Conservation (phyloP, 2,888 invertebrate species). For the Volucella zonaria region DNA sequence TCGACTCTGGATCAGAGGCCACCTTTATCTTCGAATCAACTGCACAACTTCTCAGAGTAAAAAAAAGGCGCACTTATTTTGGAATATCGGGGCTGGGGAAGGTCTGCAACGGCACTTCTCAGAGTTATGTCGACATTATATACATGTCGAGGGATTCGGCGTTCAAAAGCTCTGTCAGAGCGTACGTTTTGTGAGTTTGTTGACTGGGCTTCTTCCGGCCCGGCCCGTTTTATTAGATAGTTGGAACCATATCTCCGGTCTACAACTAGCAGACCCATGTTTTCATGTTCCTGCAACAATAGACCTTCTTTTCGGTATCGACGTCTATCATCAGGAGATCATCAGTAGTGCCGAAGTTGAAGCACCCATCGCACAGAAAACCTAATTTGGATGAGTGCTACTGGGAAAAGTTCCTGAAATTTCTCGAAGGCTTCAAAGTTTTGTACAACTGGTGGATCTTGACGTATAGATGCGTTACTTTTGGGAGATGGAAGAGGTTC, state of each 20-base stretch:
- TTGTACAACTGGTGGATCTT: not conserved
- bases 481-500: not conserved
- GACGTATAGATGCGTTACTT: too few relatives aligned
- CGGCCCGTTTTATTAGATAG: not conserved
- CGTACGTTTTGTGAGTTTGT: too few relatives aligned
- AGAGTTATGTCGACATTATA: not conserved
- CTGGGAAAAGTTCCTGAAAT: not conserved
- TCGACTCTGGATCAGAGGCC: too few relatives aligned
- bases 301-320: slow-evolving; percentile 23
- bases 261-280: slow-evolving; percentile 11
- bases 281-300: not conserved
- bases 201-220: too few relatives aligned
- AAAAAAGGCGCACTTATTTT: too few relatives aligned
- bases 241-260: slow-evolving; percentile 1
- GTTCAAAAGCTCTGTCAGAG: not conserved
- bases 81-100: not conserved
- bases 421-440: not conserved
- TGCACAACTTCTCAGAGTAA: too few relatives aligned
- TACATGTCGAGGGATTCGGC: slow-evolving; percentile 8
- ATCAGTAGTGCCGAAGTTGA: too few relatives aligned
- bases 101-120: slow-evolving; percentile 12
- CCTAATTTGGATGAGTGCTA: not conserved
- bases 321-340: not conserved
- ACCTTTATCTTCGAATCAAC: too few relatives aligned
- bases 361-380: slow-evolving; percentile 6